phyloP scores from a whole-genome alignment of 2,113 vertebrate species.

The Vulpes vulpes region DNA sequence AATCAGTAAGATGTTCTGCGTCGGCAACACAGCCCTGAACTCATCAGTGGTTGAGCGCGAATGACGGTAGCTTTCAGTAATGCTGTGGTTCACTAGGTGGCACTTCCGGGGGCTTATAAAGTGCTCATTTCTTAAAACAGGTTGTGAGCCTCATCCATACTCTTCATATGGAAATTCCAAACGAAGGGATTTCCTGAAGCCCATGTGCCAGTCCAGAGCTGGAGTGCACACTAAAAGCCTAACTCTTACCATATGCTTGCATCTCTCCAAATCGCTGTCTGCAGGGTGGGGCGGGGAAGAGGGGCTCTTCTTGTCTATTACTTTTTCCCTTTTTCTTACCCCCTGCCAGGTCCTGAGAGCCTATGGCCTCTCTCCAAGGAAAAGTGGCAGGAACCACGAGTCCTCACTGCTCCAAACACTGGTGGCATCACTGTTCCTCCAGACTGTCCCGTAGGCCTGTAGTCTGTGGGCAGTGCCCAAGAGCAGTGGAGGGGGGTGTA shows the following conservation, averaged over 20 bases:
- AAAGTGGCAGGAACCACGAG: background rate
- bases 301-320: background rate
- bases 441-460: background rate
- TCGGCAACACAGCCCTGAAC: background rate
- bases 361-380: background rate
- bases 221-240: background rate
- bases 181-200: background rate
- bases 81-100: background rate
- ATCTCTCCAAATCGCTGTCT: background rate
- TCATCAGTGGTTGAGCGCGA: background rate
- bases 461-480: background rate
- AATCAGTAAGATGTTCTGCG: background rate
- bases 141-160: background rate
- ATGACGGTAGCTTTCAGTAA: background rate
- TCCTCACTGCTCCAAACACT: background rate
- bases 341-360: background rate
- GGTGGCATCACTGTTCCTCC: background rate
- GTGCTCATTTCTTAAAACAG: background rate
- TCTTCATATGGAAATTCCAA: background rate
- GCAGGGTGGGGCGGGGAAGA: background rate
- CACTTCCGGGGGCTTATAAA: background rate
- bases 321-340: background rate
- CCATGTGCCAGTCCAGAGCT: background rate
- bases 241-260: background rate
- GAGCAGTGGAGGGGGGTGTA: no score